Evolutionary conservation across 2,888 invertebrate species (phyloP).

Genomic region (Morpho deidamia): DNA sequence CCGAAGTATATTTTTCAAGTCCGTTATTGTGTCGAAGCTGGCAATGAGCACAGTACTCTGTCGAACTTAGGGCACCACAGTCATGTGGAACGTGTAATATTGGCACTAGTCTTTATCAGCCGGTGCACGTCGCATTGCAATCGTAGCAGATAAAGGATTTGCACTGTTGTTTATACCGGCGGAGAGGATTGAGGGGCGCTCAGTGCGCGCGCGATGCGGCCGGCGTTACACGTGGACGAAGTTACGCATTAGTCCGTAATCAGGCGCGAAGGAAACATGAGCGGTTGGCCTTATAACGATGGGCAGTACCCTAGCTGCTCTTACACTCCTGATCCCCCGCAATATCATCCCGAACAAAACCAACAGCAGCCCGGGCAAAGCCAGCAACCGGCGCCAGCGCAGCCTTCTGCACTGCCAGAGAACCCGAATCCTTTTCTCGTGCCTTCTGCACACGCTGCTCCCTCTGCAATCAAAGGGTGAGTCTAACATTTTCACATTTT

Average conservation of each 20-base stretch:
- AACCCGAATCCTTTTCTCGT: constrained; percentile 22
- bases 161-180: constrained; percentile 52
- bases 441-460: constrained; percentile 21
- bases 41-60: not conserved
- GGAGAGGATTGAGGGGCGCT: constrained; percentile 39
- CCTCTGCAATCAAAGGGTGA: constrained; percentile 21
- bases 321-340: constrained; percentile 30
- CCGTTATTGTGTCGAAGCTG: not conserved
- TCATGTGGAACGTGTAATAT: not conserved
- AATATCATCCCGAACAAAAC: constrained; percentile 28
- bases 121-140: constrained; percentile 11
- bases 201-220: constrained; percentile 58
- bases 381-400: constrained; percentile 24
- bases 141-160: constrained; percentile 56
- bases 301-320: constrained; percentile 19
- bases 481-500: constrained; percentile 5
- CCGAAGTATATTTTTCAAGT: not conserved
- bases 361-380: constrained; percentile 23
- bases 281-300: constrained; percentile 18
- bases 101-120: constrained; percentile 9
- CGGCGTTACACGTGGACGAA: constrained; percentile 51
- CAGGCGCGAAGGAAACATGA: constrained; percentile 22
- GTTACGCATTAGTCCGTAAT: constrained; percentile 38
- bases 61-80: not conserved
- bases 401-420: constrained; percentile 21